A percentile compares a stretch with the other conserved stretches of the same genome.
Conservation (phyloP, 2,113 vertebrate species). For the Podocnemis expansa region DNA sequence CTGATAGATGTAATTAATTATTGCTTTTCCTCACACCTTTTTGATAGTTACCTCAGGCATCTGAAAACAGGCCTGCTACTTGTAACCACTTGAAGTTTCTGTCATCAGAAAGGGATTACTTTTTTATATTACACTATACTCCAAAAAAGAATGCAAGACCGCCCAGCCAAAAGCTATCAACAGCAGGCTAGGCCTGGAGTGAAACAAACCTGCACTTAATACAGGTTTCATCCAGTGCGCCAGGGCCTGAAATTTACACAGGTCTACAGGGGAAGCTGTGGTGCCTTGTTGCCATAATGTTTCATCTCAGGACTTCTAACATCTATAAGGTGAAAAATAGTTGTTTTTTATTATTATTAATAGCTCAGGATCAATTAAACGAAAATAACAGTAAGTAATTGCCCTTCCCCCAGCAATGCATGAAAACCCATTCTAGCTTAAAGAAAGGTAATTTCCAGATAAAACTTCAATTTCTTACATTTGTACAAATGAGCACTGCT, state of each 20-base stretch:
- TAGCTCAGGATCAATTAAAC: background rate
- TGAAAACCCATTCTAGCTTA: conserved; percentile 17
- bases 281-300: background rate
- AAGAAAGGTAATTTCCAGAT: conserved; percentile 37
- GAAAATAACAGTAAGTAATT: conserved; percentile 25
- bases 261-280: background rate
- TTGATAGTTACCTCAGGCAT: conserved; percentile 32
- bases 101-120: conserved; percentile 67
- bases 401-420: background rate
- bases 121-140: conserved; percentile 29
- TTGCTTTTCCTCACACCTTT: conserved; percentile 61
- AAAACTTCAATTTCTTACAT: conserved; percentile 42
- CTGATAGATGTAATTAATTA: conserved; percentile 47
- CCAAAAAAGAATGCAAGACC: conserved; percentile 39
- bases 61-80: conserved; percentile 56
- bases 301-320: background rate
- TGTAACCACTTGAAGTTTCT: conserved; percentile 77
- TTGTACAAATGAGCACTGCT: conserved; percentile 64
- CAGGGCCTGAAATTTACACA: background rate
- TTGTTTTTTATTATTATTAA: background rate
- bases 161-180: conserved; percentile 42
- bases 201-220: background rate
- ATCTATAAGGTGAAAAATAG: background rate
- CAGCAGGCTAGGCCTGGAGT: background rate
- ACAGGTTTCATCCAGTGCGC: background rate